Evolutionary conservation across 2,113 vertebrate genomes (phyloP), one percentile per base, ranked within the genome.

Genomic region (Ovibos moschatus): DNA sequence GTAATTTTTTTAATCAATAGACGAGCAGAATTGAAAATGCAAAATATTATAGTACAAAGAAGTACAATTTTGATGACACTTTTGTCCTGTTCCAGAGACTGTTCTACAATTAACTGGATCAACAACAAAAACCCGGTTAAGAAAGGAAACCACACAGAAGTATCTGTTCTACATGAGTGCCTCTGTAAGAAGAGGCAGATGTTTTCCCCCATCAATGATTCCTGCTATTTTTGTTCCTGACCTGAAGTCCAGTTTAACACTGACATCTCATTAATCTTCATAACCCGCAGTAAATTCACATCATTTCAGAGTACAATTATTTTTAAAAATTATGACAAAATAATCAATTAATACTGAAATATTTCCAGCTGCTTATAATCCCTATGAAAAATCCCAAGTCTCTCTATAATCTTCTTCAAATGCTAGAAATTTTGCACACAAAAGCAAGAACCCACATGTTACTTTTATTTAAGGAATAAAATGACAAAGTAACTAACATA

Each of bases 21-120:
- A 84, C 58, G 84, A 87, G 40, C 47, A 83, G 53, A 91, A 94
- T 83, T 13, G 85, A 50, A 97, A 95, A 92, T 84, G 53, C 2
- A 96, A 93, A 93, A 85, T 91, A 95, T 57, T 93, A 62, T 74
- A 94, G 95, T 76, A 91, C 45, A 93, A 92, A 94, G 23, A 86
- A 86, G 33, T 92, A 94, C 0, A 14, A 82, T 55, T 90, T 97
- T 91, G 78, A 11, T 93, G n/a, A 97, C 55, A 85, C 40, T 85
- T 55, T 47, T 53, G 10, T 30, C 79, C 40, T 67, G 21, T 90
- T 86, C 57, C 45, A 95, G n/a, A 96, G 28, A 96, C 23, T 94
- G 6, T 82, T 89, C 43, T 28, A 89, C 36, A 89, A 60, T 86
- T 94, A 92, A 95, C 0, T 93, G n/a, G 55, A 85, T 86, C 23